Evolutionary conservation across 2,797 vertebrate genomes (phyloP).

Genomic region (Catostomus latipinnis): DNA sequence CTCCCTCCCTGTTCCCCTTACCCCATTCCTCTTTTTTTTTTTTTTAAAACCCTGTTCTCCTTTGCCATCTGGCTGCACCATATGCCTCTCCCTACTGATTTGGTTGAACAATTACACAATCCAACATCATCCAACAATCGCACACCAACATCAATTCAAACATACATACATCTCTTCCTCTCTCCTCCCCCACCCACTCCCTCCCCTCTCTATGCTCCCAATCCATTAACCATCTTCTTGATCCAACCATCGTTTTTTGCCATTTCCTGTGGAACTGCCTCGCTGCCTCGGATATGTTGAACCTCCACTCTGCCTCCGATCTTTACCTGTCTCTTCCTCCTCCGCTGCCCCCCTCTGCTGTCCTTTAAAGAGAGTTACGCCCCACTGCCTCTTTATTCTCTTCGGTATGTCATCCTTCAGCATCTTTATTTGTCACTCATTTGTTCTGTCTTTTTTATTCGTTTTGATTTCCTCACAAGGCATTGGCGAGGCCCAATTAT

Average conservation of each 20-base stretch:
- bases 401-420: constrained; percentile 98
- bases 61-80: constrained; percentile 87
- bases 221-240: constrained; percentile 93
- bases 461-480: constrained; percentile 64
- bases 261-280: constrained; percentile 95
- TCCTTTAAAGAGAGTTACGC: constrained; percentile 99
- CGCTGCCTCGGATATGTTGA: constrained; percentile 92
- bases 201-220: constrained; percentile 78
- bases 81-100: constrained; percentile 51
- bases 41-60: constrained; percentile 80
- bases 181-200: constrained; percentile 72
- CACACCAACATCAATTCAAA: constrained; percentile 14
- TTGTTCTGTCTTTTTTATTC: constrained; percentile 74
- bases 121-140: constrained; percentile 14
- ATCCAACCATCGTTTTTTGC: constrained; percentile 90
- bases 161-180: not conserved
- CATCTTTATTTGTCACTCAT: constrained; percentile 89
- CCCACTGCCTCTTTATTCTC: constrained; percentile 99
- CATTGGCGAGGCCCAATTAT: constrained; percentile 54
- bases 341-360: constrained; percentile 96
- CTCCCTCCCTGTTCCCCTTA: constrained; percentile 69
- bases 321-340: constrained; percentile 95
- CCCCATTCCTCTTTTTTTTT: constrained; percentile 52
- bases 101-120: constrained; percentile 58
- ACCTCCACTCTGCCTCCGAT: constrained; percentile 86